Evolutionary conservation across 2,113 vertebrate genomes (phyloP), one percentile per base, ranked within the genome.

Genomic region (Rana temporaria): DNA sequence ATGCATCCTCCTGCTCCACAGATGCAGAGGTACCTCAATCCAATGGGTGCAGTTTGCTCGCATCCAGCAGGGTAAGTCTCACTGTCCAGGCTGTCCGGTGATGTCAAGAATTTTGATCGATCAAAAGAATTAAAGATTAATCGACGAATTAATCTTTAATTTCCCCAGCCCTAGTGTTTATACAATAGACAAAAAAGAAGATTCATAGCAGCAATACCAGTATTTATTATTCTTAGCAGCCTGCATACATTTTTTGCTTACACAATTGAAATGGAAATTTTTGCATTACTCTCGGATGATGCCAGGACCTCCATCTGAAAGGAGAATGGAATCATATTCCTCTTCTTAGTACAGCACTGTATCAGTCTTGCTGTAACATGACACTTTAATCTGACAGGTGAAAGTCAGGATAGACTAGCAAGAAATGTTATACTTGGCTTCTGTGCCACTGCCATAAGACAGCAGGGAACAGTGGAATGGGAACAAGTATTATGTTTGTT

Each of bases 341-440:
- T 16, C 32, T 3, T n/a, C 55, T 60, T 59, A 26, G 59, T 74
- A 32, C 6, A 12, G n/a, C 72, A 24, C n/a, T 38, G 56, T 74
- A 74, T 74, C 71, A 34, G 11, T 60, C 56, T 74, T 20, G 30
- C 7, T 26, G 55, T 75, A 62, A 62, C 57, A 20, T 60, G 72
- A 75, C 72, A 75, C 30, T 60, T 60, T 75, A 62, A 62, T 75
- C 56, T 62, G 72, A 75, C 56, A 62, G 72, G 56, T 75, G 72
- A 75, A 4, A 57, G 24, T 75, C 34, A n/a, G 71, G 56, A 75
- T 75, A 75, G 60, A 60, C n/a, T 63, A 62, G 22, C 60, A 24
- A 38, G 38, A 52, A 65, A 65, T 77, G 74, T 52, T 52, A 77
- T 77, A 64, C 74, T 64, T 77, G 34, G 74, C 59, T 52, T 17